These are phyloP conservation scores for Cistogaster globosa DNA, from an alignment of 2,888 invertebrate genomes.

Conservation along the genomic window DNA sequence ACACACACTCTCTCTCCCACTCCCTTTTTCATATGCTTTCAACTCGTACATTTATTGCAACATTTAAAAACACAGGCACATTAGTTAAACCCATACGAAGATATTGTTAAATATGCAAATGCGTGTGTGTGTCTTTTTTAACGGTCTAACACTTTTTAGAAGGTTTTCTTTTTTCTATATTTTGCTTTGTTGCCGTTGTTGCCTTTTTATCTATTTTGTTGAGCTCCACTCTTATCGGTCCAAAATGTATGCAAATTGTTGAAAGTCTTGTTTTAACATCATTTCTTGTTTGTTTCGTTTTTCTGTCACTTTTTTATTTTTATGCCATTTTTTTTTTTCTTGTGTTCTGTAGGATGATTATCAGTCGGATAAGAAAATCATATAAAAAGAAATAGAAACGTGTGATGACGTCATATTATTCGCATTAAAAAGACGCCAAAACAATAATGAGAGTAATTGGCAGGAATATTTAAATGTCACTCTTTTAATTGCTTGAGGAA, in stretches of 20 bases:
- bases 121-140: conserved; percentile 2
- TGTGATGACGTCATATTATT: no score
- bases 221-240: conserved; percentile 43
- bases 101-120: not conserved
- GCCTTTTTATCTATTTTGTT: conserved; percentile 34
- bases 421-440: no score
- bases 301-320: conserved; percentile 37
- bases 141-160: conserved; percentile 52
- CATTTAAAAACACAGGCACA: not conserved
- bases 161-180: conserved; percentile 10
- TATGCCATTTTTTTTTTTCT: not conserved
- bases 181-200: conserved; percentile 3
- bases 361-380: not conserved
- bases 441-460: no score
- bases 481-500: no score
- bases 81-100: conserved; percentile 16
- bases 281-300: conserved; percentile 40
- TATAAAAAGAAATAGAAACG: no score
- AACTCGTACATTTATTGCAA: not conserved
- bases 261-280: conserved; percentile 53
- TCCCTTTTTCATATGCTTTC: not conserved
- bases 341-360: not conserved
- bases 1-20: no score
- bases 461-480: no score
- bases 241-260: conserved; percentile 70